Percentiles rank a stretch among this genome's conserved stretches.
Conservation (phyloP, 2,797 vertebrate genomes). For the Thripadectes ignobilis region DNA sequence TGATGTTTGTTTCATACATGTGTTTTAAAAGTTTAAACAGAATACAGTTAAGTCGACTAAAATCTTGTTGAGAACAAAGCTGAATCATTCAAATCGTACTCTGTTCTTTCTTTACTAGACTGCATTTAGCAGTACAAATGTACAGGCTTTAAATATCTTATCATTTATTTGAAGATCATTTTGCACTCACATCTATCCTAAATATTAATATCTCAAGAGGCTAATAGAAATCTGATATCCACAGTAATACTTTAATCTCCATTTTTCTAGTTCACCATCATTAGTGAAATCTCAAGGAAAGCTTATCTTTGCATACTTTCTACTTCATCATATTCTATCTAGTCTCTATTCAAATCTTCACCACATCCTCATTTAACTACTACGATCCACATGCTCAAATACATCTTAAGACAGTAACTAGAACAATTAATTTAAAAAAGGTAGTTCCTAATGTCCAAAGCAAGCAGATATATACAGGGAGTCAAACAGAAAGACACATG, state of each 20-base stretch:
- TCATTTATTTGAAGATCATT: slow-evolving; percentile 53
- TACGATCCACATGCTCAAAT: background rate
- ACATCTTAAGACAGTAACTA: background rate
- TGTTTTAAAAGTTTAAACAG: background rate
- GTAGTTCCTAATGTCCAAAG: background rate
- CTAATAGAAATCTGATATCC: slow-evolving; percentile 50
- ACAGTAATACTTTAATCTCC: slow-evolving; percentile 33
- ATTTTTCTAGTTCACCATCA: slow-evolving; percentile 11
- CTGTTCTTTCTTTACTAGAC: background rate
- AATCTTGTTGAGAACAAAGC: background rate
- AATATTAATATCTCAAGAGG: slow-evolving; percentile 54
- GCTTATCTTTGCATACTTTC: slow-evolving; percentile 23
- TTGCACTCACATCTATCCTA: slow-evolving; percentile 33
- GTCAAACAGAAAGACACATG: background rate
- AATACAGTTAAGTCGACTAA: background rate
- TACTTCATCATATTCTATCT: background rate
- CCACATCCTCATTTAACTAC: background rate
- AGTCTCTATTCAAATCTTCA: background rate
- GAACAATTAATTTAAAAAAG: background rate
- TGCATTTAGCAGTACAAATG: slow-evolving; percentile 12
- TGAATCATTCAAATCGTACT: background rate
- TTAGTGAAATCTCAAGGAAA: slow-evolving; percentile 43
- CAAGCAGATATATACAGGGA: background rate
- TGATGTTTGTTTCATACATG: background rate
- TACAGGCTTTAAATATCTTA: slow-evolving; percentile 57